phyloP scores from a whole-genome alignment of 2,888 invertebrate genomes.

The Tenodera sinensis region DNA sequence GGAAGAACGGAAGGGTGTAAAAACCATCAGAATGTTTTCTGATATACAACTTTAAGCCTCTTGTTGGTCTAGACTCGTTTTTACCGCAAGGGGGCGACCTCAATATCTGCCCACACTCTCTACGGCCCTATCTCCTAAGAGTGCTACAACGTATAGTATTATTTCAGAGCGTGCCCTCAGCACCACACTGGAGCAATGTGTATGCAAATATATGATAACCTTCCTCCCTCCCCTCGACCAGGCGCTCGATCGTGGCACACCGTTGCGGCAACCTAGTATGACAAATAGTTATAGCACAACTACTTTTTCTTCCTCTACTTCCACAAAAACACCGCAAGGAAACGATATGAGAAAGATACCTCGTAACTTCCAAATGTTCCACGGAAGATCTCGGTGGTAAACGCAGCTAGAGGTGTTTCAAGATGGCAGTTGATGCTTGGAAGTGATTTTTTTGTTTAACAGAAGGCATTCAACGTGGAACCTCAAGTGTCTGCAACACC shows the following conservation, averaged over 20 bases:
- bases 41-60: neutral
- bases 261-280: neutral
- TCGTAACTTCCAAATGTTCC: neutral
- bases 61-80: neutral
- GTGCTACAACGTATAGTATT: neutral
- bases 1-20: neutral
- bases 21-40: neutral
- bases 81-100: neutral
- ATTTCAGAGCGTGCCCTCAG: neutral
- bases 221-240: neutral
- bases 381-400: neutral
- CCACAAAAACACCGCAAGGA: neutral
- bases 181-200: neutral
- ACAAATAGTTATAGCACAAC: neutral
- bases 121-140: neutral
- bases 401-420: neutral
- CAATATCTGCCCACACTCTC: neutral
- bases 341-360: neutral
- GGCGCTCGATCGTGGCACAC: neutral
- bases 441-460: neutral
- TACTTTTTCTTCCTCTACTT: neutral
- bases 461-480: no score
- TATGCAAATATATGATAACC: slow-evolving; percentile 11
- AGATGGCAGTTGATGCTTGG: neutral
- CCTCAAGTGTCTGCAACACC: no score